Evolutionary conservation across 2,888 invertebrate species (phyloP).

Genomic region (Platycnemis pennipes): DNA sequence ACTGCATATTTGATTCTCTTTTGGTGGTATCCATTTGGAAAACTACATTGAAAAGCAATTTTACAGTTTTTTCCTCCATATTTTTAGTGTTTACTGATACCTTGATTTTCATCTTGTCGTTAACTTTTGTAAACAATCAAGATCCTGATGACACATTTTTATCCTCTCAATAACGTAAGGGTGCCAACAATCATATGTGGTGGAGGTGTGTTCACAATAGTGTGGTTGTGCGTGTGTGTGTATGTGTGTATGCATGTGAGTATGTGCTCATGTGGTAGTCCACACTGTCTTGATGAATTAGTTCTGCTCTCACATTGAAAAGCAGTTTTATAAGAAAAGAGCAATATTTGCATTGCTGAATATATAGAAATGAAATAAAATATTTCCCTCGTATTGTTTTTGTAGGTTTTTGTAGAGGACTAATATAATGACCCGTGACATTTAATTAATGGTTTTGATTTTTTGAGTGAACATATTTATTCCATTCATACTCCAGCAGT

Average conservation of each 20-base stretch:
- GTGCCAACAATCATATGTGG: neutral
- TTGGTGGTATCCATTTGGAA: neutral
- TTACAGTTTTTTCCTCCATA: neutral
- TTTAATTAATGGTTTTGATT: neutral
- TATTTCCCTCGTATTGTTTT: neutral
- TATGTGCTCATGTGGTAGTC: neutral
- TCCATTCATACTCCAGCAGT: neutral
- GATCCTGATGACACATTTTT: constrained; percentile 37
- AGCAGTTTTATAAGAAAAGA: constrained; percentile 40
- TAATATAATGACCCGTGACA: neutral
- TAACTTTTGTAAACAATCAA: constrained; percentile 23
- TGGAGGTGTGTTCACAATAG: constrained; percentile 1
- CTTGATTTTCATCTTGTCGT: neutral
- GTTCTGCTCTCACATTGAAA: constrained; percentile 48
- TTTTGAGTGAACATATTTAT: neutral
- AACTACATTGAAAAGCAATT: neutral
- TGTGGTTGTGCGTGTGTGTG: neutral
- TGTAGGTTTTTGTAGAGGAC: neutral
- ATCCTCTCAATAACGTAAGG: constrained; percentile 30
- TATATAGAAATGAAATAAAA: neutral
- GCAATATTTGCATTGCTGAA: constrained; percentile 31
- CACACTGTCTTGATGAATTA: constrained; percentile 25
- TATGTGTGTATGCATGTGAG: neutral
- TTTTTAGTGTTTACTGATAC: constrained; percentile 13
- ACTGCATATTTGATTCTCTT: neutral